A percentile compares a stretch with the other conserved stretches of the same genome.
Conservation (phyloP, 2,888 invertebrate species). For the Volucella inflata region DNA sequence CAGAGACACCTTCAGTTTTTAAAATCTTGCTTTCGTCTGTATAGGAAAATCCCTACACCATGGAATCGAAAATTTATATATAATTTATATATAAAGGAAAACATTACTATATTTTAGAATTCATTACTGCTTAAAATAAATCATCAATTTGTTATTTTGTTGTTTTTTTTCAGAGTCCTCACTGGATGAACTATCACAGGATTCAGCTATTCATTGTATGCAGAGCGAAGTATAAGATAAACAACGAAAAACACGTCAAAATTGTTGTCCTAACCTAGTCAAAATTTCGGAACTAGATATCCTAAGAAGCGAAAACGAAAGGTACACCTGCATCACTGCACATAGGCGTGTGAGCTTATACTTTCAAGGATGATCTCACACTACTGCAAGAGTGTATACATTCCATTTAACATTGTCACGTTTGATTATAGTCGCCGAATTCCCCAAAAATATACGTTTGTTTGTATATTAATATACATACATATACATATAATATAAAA, state of each 20-base stretch:
- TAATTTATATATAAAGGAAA: conserved; percentile 64
- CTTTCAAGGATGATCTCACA: conserved; percentile 63
- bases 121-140: conserved; percentile 14
- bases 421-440: conserved; percentile 1
- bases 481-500: conserved; percentile 43
- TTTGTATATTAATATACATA: not conserved
- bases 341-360: conserved; percentile 34
- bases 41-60: too few species aligned
- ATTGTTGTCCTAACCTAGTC: conserved; percentile 80
- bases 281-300: conserved; percentile 79
- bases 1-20: too few species aligned
- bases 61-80: too few species aligned
- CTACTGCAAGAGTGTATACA: conserved; percentile 14
- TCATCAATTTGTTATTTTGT: conserved; percentile 29
- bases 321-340: conserved; percentile 16
- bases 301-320: conserved; percentile 48
- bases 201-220: conserved; percentile 94
- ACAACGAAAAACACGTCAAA: conserved; percentile 26
- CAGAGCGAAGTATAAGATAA: conserved; percentile 88
- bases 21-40: too few species aligned
- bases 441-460: too few species aligned
- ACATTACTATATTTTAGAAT: not conserved
- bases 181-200: conserved; percentile 93
- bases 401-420: not conserved
- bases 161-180: conserved; percentile 88